Conservation (phyloP, 2,888 invertebrate genomes). For the Rotaria sp. region DNA sequence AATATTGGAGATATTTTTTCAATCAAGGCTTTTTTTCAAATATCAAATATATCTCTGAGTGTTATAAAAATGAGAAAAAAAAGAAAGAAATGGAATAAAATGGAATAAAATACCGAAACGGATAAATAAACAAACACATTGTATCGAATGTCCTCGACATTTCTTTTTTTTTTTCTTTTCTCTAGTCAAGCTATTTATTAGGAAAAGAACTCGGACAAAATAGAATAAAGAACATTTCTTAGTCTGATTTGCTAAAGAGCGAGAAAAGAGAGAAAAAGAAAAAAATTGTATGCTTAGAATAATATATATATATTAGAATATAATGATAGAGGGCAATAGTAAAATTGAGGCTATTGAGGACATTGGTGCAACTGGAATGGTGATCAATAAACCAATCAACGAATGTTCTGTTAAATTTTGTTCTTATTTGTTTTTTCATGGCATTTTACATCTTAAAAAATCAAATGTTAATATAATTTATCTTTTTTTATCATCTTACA, state of each 20-base stretch:
- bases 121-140: not conserved
- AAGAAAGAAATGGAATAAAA: not conserved
- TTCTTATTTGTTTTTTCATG: not conserved
- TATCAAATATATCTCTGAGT: not conserved
- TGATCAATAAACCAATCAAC: not conserved
- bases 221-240: not conserved
- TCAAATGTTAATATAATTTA: too few relatives aligned
- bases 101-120: not conserved
- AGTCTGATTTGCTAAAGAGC: not conserved
- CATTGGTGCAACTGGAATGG: not conserved
- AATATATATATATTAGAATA: not conserved
- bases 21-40: not conserved
- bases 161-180: not conserved
- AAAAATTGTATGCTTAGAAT: not conserved
- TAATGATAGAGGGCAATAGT: not conserved
- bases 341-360: not conserved
- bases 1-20: not conserved
- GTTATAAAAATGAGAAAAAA: not conserved
- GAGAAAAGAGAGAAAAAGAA: not conserved
- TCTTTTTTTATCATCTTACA: too few relatives aligned
- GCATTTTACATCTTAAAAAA: too few relatives aligned
- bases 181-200: not conserved
- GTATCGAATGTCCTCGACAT: not conserved
- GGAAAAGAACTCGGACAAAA: slow-evolving; percentile 1
- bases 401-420: not conserved